These are phyloP conservation scores for Rhynchopsitta pachyrhyncha DNA, from an alignment of 2,113 vertebrate species.

Conservation along the genomic window DNA sequence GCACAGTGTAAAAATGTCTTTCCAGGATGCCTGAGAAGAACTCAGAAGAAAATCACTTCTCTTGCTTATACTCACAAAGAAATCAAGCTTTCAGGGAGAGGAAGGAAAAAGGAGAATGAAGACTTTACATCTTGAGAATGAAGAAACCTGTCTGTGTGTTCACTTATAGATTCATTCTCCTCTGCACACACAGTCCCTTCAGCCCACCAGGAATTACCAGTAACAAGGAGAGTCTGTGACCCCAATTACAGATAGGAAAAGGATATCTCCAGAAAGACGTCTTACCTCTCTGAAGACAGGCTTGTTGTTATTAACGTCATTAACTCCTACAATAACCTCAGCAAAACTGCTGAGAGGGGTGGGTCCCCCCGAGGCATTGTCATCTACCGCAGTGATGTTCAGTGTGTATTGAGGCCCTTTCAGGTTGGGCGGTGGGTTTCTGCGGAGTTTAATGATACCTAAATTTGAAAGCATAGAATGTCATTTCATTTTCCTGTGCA, in stretches of 20 bases:
- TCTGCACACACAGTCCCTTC: background rate
- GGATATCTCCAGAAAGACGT: background rate
- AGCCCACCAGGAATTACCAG: background rate
- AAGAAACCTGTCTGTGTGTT: background rate
- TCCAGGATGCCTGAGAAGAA: background rate
- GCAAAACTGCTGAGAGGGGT: constrained; percentile 83
- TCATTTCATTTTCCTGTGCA: background rate
- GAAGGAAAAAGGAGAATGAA: background rate
- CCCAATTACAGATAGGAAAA: background rate
- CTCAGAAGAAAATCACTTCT: background rate
- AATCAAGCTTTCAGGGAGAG: background rate
- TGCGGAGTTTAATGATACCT: constrained; percentile 88
- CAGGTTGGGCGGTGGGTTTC: constrained; percentile 78
- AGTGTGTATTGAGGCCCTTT: constrained; percentile 81
- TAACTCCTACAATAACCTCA: constrained; percentile 86
- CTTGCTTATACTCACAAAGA: background rate
- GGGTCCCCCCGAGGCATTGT: constrained; percentile 84
- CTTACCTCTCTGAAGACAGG: constrained; percentile 85
- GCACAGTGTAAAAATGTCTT: background rate
- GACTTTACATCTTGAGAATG: background rate
- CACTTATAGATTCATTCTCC: background rate
- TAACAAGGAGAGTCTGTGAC: background rate
- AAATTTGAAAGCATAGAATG: background rate
- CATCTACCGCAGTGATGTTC: constrained; percentile 86
- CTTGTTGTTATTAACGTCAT: constrained; percentile 90